Base-by-base conservation (phyloP, 2,888 invertebrate species). In the Eutolmus rufibarbis region DNA sequence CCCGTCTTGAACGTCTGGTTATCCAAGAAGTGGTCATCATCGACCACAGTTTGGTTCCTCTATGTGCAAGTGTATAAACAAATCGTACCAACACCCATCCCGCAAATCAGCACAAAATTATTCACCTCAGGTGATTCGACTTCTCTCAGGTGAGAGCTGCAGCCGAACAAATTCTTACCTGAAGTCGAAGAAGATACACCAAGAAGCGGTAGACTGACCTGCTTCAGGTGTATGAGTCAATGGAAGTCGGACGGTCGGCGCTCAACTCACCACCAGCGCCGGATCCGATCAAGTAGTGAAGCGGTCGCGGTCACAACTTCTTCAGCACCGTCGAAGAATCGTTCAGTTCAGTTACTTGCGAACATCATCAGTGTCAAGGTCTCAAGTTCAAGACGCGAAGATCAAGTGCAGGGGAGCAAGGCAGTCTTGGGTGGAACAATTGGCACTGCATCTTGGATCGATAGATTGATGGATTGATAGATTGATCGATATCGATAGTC, bases 281-380 rank as follows among this genome's bases (percentile, higher is more conserved):
- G 57, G 82, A 56, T 82, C 57, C 81, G 14, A 81, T 51, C 56
- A 31, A 81, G 81, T 34, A 34, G 31, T 23, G 37, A 34, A 66
- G 82, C 66, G 66, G 81, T 81, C 82, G 66, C 23, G 37, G 82
- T 19, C 82, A 66, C 57, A 82, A 82, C 57, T 82, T 82, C 82
- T 82, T 82, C 28, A 66, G 82, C 85, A 31, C 74, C 31, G 74
- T 8, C 74, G 46, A 85, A 46, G 74, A 74, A 85, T 46, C 82
- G 82, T 88, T 88, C 87, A 88, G 88, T 90, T 91, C 91, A 92
- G 92, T 92, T 90, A 91, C 90, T 90, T 91, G 91, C 91, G 90
- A 92, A 91, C 92, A 90, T 92, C 93, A 91, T 91, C 93, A 93
- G 92, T 93, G 93, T 93, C 93, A 93, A 93, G 93, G 93, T 92